phyloP scores from a whole-genome alignment of 1,140 invertebrate species.

The Aphelenchoides avenae region DNA sequence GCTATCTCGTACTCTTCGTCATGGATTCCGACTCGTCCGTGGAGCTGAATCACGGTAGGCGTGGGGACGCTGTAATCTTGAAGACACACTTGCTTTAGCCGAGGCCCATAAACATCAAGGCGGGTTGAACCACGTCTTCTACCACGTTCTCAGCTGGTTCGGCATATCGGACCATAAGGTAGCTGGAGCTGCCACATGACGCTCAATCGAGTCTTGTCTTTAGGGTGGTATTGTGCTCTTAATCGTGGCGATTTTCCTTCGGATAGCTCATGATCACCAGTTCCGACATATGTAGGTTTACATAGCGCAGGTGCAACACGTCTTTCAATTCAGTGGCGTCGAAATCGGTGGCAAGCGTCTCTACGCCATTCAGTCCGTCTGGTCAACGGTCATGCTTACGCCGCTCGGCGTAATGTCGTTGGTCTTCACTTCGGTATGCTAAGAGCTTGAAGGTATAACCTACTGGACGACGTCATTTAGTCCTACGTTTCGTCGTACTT shows the following conservation, averaged over 20 bases:
- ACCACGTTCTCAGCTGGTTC: slow-evolving; percentile 62
- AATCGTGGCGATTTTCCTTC: slow-evolving; percentile 60
- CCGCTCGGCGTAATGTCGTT: slow-evolving; percentile 61
- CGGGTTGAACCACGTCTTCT: slow-evolving; percentile 62
- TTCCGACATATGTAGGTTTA: slow-evolving; percentile 42
- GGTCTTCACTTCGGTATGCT: slow-evolving; percentile 31
- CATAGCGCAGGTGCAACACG: background rate
- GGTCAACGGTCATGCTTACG: slow-evolving; percentile 60
- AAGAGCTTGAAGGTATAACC: slow-evolving; percentile 3
- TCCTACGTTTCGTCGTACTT: slow-evolving; percentile 53
- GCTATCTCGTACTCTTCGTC: slow-evolving; percentile 61
- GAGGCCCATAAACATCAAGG: slow-evolving; percentile 59
- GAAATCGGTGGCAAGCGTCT: slow-evolving; percentile 64
- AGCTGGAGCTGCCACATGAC: background rate
- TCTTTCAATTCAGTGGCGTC: slow-evolving; percentile 62
- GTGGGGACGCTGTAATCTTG: background rate
- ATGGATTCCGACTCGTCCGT: slow-evolving; percentile 64
- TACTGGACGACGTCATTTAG: slow-evolving; percentile 22
- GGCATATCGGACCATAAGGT: slow-evolving; percentile 62
- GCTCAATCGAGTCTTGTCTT: background rate
- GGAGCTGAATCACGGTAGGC: slow-evolving; percentile 43
- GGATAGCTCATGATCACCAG: slow-evolving; percentile 59
- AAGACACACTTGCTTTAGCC: slow-evolving; percentile 35
- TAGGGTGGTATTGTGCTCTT: slow-evolving; percentile 63
- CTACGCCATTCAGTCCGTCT: slow-evolving; percentile 61